These are phyloP conservation scores for Apostichopus leukothele DNA, from an alignment of 53 echinoderm and acorn worm species.

Conservation along the genomic window DNA sequence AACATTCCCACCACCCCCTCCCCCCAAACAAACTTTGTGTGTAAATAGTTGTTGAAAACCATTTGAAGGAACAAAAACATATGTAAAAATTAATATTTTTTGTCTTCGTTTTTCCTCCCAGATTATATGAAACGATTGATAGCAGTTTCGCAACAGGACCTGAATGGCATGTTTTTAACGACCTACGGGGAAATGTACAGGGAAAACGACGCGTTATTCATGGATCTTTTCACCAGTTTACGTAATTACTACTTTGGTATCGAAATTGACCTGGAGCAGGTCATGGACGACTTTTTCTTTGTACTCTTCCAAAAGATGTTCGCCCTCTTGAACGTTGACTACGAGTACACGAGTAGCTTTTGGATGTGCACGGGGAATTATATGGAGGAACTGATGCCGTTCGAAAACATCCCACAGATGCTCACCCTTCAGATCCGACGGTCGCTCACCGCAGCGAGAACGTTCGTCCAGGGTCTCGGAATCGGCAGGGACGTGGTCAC, in stretches of 20 bases:
- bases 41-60: too few species aligned
- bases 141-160: slow-evolving; percentile 66
- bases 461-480: slow-evolving; percentile 88
- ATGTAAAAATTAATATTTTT: background rate
- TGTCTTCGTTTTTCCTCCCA: slow-evolving; percentile 27
- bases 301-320: slow-evolving; percentile 87
- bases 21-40: too few species aligned
- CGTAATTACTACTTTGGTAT: slow-evolving; percentile 84
- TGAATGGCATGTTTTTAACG: slow-evolving; percentile 69
- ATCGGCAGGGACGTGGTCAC: slow-evolving; percentile 76
- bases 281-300: slow-evolving; percentile 87
- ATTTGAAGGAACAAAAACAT: too few species aligned
- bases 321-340: slow-evolving; percentile 70
- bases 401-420: slow-evolving; percentile 72
- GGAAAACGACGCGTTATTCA: slow-evolving; percentile 77
- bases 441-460: slow-evolving; percentile 81
- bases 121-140: slow-evolving; percentile 90
- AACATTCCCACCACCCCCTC: too few species aligned
- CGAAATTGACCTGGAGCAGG: slow-evolving; percentile 69
- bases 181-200: slow-evolving; percentile 84
- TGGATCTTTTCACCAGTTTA: slow-evolving; percentile 58
- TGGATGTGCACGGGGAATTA: slow-evolving; percentile 73
- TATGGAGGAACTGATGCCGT: slow-evolving; percentile 73
- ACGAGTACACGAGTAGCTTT: slow-evolving; percentile 69
- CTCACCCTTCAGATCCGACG: slow-evolving; percentile 67